phyloP scores from a whole-genome alignment of 2,113 vertebrate species.

The Pseudorasbora parva region DNA sequence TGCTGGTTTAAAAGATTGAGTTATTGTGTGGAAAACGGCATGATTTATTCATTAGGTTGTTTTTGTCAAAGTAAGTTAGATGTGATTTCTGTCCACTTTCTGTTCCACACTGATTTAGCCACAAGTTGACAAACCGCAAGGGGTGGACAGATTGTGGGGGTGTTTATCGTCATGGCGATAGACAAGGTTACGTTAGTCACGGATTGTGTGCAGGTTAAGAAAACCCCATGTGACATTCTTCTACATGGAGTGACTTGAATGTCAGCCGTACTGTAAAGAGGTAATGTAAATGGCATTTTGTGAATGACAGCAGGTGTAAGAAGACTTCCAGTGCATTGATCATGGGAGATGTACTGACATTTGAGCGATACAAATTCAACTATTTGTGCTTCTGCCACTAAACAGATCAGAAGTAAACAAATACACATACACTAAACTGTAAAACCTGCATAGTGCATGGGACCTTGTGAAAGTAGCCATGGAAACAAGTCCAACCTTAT shows the following conservation, averaged over 20 bases:
- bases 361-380: not conserved
- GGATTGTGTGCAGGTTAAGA: slow-evolving; percentile 27
- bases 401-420: not conserved
- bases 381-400: not conserved
- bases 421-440: not conserved
- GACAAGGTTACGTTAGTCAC: slow-evolving; percentile 40
- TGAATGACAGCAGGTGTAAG: not conserved
- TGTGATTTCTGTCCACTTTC: slow-evolving; percentile 37
- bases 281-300: not conserved
- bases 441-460: slow-evolving; percentile 1
- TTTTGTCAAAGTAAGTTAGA: slow-evolving; percentile 40
- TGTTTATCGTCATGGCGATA: slow-evolving; percentile 42
- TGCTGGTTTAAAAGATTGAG: too few relatives aligned
- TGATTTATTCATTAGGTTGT: slow-evolving; percentile 43
- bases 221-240: not conserved
- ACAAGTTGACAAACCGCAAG: slow-evolving; percentile 21
- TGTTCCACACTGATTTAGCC: slow-evolving; percentile 20
- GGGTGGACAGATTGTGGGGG: slow-evolving; percentile 23
- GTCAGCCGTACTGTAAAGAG: slow-evolving; percentile 1
- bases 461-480: slow-evolving; percentile 46
- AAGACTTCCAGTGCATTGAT: not conserved
- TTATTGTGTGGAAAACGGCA: slow-evolving; percentile 4
- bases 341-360: not conserved
- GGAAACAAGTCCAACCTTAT: slow-evolving; percentile 32
- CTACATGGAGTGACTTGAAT: slow-evolving; percentile 14